Base-by-base conservation (phyloP, 2,113 vertebrate species). In the Ammodytes marinus region DNA sequence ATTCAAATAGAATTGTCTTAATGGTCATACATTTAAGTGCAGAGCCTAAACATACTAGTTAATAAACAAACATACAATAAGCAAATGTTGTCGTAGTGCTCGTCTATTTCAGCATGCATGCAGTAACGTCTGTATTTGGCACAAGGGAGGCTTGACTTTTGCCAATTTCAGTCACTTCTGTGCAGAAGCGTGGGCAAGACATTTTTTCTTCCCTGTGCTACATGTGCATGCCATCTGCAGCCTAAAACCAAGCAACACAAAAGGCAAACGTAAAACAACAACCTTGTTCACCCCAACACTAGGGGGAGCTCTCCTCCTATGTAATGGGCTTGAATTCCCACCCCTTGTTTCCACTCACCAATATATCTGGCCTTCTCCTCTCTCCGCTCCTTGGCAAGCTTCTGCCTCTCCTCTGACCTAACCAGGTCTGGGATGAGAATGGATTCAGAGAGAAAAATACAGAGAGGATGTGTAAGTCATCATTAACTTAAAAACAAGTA, bases 301-400 rank as follows among this genome's bases (percentile, higher is more conserved):
- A 95, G 95, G 68, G 85, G 94, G 94, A 70, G 81, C 82, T 70
- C 64, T 90, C 55, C 49, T 69, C 69, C 74, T 69, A 14, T 70
- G 46, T 57, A 72, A 60, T 6, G 14, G 5, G 8, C 6, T 47
- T 40, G 0, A 45, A 37, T 37, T 54, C 45, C 8, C 60, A 35
- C 50, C n/a, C 8, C 52, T 52, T 13, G 11, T 13, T 61, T 13
- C 52, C 3, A 81, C 97, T 97, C 88, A 99, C 98, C 98, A 50
- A 99, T 94, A 93, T 97, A 97, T 92, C 97, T 99, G 88, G 97
- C 97, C 64, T 97, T 94, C 54, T 99, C 97, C 85, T 98, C 97
- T 8, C 98, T 93, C 11, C 98, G 94, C 84, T 99, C 97, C 89
- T 97, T 97, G 0, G 97, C 98, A 79, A 96, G 95, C 81, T 96